Conservation (phyloP, 2,888 invertebrate genomes). For the Epsilonema sp. region DNA sequence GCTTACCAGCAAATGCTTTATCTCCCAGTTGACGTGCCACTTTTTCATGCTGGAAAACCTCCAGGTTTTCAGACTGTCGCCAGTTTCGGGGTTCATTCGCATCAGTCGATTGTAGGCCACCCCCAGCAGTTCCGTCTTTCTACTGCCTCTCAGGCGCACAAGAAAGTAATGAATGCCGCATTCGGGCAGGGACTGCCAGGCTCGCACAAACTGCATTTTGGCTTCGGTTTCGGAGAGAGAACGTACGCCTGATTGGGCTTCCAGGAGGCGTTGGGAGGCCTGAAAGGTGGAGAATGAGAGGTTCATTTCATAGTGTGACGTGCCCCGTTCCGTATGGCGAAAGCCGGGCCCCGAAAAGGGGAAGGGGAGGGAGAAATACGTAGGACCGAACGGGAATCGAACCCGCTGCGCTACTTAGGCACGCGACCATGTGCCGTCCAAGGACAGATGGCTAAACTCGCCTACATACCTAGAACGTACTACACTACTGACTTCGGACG, state of each 20-base stretch:
- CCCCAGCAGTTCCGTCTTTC: slow-evolving; percentile 40
- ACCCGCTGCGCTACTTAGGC: too few species aligned
- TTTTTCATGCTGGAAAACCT: slow-evolving; percentile 92
- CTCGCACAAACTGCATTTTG: slow-evolving; percentile 86
- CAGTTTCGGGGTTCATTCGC: slow-evolving; percentile 74
- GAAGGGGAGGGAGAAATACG: too few species aligned
- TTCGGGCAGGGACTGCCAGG: slow-evolving; percentile 81
- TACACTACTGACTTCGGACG: too few species aligned
- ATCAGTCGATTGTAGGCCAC: slow-evolving; percentile 85
- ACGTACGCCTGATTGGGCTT: slow-evolving; percentile 87
- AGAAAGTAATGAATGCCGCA: slow-evolving; percentile 73
- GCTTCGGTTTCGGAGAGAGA: slow-evolving; percentile 68
- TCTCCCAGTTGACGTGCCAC: slow-evolving; percentile 99
- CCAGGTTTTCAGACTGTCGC: slow-evolving; percentile 92
- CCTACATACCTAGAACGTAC: too few species aligned
- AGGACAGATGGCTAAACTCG: too few species aligned
- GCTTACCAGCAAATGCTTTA: slow-evolving; percentile 72
- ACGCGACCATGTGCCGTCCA: too few species aligned
- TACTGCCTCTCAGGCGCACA: slow-evolving; percentile 53
- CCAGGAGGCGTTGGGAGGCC: slow-evolving; percentile 72
- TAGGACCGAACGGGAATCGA: too few species aligned
- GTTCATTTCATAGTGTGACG: too few species aligned
- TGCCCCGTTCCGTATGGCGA: too few species aligned
- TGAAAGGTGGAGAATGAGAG: too few species aligned
- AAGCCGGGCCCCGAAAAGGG: too few species aligned